Percentiles rank a stretch among this genome's conserved stretches.
These are phyloP conservation scores for Diarsia mendica DNA, from an alignment of 2,888 invertebrate species.

Conservation along the genomic window DNA sequence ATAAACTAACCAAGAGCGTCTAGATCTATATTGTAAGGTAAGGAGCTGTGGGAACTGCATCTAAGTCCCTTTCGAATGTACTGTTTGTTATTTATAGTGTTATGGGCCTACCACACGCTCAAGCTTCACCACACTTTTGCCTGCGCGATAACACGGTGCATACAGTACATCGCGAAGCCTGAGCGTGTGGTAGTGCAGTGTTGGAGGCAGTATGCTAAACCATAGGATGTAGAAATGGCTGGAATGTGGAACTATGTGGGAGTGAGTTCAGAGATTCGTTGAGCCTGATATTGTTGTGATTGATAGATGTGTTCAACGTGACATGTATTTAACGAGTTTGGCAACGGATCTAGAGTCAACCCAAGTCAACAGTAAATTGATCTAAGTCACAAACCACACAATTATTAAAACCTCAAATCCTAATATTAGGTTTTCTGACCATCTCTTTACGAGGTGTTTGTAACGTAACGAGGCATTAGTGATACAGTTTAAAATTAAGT, in stretches of 20 bases:
- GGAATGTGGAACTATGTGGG: conserved; percentile 59
- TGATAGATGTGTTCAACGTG: conserved; percentile 40
- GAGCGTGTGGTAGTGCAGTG: conserved; percentile 13
- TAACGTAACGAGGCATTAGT: too few species aligned
- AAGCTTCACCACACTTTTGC: too few species aligned
- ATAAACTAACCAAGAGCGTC: conserved; percentile 31
- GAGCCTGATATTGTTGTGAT: conserved; percentile 45
- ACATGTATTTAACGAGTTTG: conserved; percentile 18
- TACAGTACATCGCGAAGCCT: too few species aligned
- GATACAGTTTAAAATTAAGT: too few species aligned
- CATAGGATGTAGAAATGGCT: conserved; percentile 64
- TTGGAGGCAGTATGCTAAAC: conserved; percentile 64
- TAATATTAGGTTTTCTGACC: too few species aligned
- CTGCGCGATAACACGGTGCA: too few species aligned
- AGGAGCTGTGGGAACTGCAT: conserved; percentile 85
- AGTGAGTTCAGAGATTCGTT: conserved; percentile 49
- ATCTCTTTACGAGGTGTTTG: too few species aligned
- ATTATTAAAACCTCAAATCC: too few species aligned
- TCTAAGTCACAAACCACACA: too few species aligned
- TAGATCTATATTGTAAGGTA: conserved; percentile 73
- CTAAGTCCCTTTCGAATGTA: conserved; percentile 82
- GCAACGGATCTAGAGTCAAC: conserved; percentile 6
- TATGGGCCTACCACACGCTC: not conserved
- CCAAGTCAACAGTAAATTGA: not conserved
- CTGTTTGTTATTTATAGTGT: conserved; percentile 75